These are phyloP conservation scores for Bubo scandiacus DNA, from an alignment of 2,113 vertebrate genomes.

Conservation along the genomic window DNA sequence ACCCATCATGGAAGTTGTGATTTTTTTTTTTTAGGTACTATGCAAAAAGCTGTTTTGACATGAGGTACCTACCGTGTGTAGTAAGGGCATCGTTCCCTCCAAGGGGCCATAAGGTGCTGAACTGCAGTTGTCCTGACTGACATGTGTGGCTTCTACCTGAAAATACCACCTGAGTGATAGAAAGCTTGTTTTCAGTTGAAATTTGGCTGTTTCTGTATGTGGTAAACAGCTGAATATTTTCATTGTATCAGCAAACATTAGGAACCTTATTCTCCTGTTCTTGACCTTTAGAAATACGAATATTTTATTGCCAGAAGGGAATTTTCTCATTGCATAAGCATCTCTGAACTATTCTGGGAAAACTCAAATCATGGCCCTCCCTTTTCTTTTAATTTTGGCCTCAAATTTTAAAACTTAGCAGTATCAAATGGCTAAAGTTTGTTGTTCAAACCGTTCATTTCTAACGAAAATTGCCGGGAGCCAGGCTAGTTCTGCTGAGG, in stretches of 20 bases:
- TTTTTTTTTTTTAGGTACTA: background rate
- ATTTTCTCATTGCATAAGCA: background rate
- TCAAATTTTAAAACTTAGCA: background rate
- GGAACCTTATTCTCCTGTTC: background rate
- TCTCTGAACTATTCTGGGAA: background rate
- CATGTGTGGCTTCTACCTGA: background rate
- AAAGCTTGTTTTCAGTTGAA: background rate
- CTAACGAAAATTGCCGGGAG: background rate
- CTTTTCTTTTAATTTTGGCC: background rate
- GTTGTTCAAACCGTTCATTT: accelerated
- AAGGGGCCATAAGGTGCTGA: background rate
- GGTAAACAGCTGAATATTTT: background rate
- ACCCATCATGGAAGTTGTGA: background rate
- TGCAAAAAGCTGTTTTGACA: background rate
- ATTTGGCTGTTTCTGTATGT: background rate
- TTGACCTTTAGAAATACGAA: background rate
- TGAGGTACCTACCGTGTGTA: background rate
- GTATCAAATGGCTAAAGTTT: background rate
- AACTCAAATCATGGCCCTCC: background rate
- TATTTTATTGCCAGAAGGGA: background rate
- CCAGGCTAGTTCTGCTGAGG: background rate
- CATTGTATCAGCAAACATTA: background rate
- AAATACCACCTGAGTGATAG: background rate
- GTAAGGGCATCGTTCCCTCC: background rate
- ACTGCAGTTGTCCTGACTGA: background rate